phyloP scores from a whole-genome alignment of 2,113 vertebrate species.

The Balaenoptera acutorostrata region DNA sequence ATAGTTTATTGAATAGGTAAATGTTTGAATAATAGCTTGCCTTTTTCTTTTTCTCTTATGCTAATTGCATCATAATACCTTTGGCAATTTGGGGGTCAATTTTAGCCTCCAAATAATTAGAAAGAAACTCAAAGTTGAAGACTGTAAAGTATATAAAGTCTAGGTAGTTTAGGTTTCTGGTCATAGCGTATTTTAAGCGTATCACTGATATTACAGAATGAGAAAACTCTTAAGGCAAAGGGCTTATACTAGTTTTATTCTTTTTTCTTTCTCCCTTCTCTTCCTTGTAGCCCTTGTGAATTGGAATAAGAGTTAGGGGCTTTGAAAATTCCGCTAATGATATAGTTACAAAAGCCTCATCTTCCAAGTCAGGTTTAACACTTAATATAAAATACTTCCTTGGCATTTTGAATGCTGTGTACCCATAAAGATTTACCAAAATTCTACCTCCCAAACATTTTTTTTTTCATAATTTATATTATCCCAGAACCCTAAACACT shows the following conservation, averaged over 20 bases:
- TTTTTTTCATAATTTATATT: neutral
- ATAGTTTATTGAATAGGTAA: neutral
- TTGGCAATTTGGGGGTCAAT: neutral
- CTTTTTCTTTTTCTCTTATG: neutral
- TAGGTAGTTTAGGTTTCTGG: neutral
- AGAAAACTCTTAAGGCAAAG: neutral
- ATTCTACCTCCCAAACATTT: neutral
- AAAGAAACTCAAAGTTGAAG: neutral
- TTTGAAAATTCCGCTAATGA: neutral
- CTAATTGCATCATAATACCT: neutral
- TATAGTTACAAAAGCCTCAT: neutral
- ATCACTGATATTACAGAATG: neutral
- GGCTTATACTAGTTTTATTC: neutral
- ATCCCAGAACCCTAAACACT: neutral
- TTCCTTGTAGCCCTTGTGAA: neutral
- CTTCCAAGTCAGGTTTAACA: neutral
- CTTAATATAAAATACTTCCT: neutral
- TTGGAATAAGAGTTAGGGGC: neutral
- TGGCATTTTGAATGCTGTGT: neutral
- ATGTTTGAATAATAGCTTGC: neutral
- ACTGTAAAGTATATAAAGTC: neutral
- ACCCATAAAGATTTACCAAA: neutral
- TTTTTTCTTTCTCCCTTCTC: neutral
- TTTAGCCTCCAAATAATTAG: neutral
- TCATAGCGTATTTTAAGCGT: neutral